Evolutionary conservation across 2,113 vertebrate species (phyloP).

Genomic region (Lipophrys pholis): DNA sequence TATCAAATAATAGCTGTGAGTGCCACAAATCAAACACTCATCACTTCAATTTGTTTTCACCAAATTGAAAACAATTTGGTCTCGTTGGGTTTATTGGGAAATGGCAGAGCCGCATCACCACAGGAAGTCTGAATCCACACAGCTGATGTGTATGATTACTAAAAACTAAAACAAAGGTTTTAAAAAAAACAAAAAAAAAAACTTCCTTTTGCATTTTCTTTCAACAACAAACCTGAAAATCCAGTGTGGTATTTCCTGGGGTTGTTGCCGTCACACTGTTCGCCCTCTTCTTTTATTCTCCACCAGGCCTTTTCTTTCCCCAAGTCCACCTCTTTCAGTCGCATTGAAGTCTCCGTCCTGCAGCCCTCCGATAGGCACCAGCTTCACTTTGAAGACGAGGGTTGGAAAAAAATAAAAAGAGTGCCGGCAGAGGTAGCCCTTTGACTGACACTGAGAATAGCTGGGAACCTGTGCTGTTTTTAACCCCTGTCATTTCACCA

Average conservation of each 20-base stretch:
- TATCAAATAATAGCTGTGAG: no score
- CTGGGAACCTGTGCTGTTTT: slow-evolving; percentile 39
- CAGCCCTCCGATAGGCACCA: slow-evolving; percentile 29
- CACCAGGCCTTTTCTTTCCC: neutral
- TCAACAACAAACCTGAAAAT: no score
- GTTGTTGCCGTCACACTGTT: slow-evolving; percentile 11
- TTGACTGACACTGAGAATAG: slow-evolving; percentile 39
- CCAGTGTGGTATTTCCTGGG: neutral
- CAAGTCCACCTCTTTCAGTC: neutral
- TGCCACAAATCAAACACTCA: no score
- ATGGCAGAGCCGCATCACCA: no score
- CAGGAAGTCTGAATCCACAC: no score
- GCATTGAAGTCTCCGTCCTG: slow-evolving; percentile 39
- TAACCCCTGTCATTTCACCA: slow-evolving; percentile 33
- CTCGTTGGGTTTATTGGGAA: no score
- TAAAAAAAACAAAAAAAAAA: no score
- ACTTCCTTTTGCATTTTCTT: no score
- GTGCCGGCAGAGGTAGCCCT: slow-evolving; percentile 11
- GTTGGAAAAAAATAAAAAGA: neutral
- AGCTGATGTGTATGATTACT: no score
- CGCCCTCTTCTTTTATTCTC: slow-evolving; percentile 16
- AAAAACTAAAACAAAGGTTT: no score
- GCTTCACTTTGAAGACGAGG: neutral
- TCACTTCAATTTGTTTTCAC: no score
- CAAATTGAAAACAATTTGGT: no score